Base-by-base conservation (phyloP, 2,113 vertebrate species). In the Nothobranchius kuhntae region DNA sequence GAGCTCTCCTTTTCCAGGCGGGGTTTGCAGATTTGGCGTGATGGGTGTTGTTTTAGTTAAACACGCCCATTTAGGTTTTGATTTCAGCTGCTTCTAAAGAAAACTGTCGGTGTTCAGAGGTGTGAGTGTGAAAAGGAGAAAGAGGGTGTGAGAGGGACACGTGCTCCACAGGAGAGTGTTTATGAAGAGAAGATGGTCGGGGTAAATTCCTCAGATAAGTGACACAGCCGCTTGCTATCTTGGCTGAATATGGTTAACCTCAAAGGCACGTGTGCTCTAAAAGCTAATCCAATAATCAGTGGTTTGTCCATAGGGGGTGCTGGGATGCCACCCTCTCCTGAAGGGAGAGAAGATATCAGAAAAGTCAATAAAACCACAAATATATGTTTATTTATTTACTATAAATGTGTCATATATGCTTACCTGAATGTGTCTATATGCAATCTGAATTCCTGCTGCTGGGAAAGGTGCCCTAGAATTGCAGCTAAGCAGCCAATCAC, bases 181-280 rank as follows among this genome's bases (percentile, higher is more conserved):
- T 90, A 90, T 89, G 83, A 86, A 86, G 71, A 65, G 54, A 57
- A 82, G 84, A 81, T 80, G 76, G 83, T 74, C 71, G 65, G 78
- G 83, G 71, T 81, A 76, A 89, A 91, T 93, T 91, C 84, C 89
- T 87, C 89, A 90, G 86, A 89, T 89, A 89, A 81, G 87, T 91
- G 88, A 78, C 83, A 86, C 71, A 71, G 77, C 73, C 78, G 61
- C 81, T 80, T 36, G 64, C 68, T 75, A 76, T 55, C 63, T 38
- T 65, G 73, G 15, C 78, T 77, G 75, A 61, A 79, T 56, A 81
- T 80, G 81, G 75, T 80, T 53, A 81, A 71, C 61, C 61, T 59
- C 71, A 73, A 58, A 77, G 75, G 81, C 63, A 77, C 53, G 55
- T 63, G 53, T 26, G 59, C 38, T 40, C 9, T 2, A 40, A 40